Conservation (phyloP, 1,140 invertebrate genomes). For the Ostrea denselamellosa region DNA sequence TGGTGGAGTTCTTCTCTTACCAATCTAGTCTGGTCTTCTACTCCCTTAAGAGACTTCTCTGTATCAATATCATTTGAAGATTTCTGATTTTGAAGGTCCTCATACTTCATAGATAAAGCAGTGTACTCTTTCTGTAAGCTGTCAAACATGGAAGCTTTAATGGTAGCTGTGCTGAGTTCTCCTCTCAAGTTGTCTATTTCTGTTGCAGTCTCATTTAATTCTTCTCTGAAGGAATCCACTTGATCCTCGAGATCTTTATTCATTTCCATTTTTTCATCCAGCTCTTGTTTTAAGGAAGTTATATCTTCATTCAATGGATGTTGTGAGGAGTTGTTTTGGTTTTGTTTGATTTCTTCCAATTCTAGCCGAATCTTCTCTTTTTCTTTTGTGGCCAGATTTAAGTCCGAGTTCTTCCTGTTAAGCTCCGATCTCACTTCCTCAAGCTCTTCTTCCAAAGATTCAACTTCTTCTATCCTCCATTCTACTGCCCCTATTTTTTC, state of each 20-base stretch:
- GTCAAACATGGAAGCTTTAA: not conserved
- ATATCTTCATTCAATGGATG: not conserved
- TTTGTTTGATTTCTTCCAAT: not conserved
- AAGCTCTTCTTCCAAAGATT: constrained; percentile 69
- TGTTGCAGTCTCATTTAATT: not conserved
- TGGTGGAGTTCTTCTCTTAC: not conserved
- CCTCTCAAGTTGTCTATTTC: constrained; percentile 5
- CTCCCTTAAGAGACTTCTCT: not conserved
- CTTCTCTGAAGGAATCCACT: not conserved
- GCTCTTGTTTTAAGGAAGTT: not conserved
- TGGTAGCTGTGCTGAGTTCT: not conserved
- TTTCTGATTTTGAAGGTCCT: not conserved
- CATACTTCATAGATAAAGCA: not conserved
- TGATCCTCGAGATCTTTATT: constrained; percentile 8
- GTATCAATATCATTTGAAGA: not conserved
- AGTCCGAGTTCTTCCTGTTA: constrained; percentile 46
- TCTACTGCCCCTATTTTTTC: constrained; percentile 67
- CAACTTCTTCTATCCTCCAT: constrained; percentile 72
- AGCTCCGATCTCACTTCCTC: constrained; percentile 58
- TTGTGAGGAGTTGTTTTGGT: not conserved
- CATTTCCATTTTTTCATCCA: not conserved
- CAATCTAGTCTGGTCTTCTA: not conserved
- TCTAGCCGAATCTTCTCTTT: constrained; percentile 15
- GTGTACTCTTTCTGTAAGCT: not conserved
- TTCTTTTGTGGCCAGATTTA: constrained; percentile 19